Conservation (phyloP, 2,797 vertebrate genomes). For the Peromyscus attwateri region DNA sequence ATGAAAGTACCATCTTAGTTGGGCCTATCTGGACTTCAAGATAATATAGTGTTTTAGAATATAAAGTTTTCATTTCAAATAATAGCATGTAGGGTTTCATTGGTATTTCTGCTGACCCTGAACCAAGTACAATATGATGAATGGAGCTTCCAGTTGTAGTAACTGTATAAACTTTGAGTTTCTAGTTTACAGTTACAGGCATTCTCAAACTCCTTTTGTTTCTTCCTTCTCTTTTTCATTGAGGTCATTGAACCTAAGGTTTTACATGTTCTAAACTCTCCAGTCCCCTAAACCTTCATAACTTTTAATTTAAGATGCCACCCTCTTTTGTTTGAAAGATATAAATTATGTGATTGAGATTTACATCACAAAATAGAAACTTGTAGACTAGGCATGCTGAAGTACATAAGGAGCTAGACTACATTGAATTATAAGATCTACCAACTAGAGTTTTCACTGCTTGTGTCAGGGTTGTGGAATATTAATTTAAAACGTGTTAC, state of each 20-base stretch:
- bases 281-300: not conserved
- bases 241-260: not conserved
- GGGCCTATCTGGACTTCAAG: not conserved
- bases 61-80: constrained; percentile 45
- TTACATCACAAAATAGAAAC: not conserved
- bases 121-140: constrained; percentile 24
- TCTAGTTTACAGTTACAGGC: not conserved
- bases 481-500: not conserved
- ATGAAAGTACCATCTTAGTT: constrained; percentile 40
- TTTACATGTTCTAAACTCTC: not conserved
- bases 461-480: not conserved
- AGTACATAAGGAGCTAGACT: not conserved
- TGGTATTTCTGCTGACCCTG: constrained; percentile 16
- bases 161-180: constrained; percentile 30
- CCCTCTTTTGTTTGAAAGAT: constrained; percentile 52
- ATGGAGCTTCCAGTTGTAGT: not conserved
- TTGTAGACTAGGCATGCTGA: not conserved
- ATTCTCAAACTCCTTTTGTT: not conserved
- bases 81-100: constrained; percentile 41
- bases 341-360: not conserved
- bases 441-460: not conserved
- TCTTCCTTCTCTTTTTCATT: not conserved
- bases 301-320: constrained; percentile 21
- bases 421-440: not conserved
- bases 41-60: constrained; percentile 7